Percentiles rank a stretch among this genome's conserved stretches.
Conservation (phyloP, 2,888 invertebrate species). For the Mesochorus sp. region DNA sequence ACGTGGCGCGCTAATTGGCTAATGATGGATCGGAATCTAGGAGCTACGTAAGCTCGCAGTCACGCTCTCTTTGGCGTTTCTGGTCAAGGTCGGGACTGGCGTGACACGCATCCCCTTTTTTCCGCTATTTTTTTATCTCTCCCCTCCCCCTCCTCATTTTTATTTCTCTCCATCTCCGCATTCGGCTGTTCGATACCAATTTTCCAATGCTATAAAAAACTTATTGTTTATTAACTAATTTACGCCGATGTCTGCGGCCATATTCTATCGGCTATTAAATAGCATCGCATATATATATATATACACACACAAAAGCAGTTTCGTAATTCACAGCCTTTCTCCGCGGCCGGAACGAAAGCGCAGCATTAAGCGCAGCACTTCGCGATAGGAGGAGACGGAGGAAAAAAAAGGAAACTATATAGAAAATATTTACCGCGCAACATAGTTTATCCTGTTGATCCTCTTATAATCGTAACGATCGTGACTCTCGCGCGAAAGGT, state of each 20-base stretch:
- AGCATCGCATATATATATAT: not conserved
- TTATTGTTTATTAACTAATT: too few species aligned
- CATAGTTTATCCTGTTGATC: slow-evolving; percentile 19
- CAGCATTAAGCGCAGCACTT: slow-evolving; percentile 7
- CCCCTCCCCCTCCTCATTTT: not conserved
- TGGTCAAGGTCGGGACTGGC: not conserved
- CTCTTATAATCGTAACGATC: slow-evolving; percentile 49
- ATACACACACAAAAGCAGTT: slow-evolving; percentile 35
- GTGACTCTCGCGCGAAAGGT: slow-evolving; percentile 25
- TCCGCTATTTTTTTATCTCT: not conserved
- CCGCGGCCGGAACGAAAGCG: slow-evolving; percentile 55
- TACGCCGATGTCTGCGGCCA: not conserved
- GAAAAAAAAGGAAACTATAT: slow-evolving; percentile 1
- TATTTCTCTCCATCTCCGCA: too few species aligned
- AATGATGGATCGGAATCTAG: slow-evolving; percentile 65
- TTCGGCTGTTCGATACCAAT: too few species aligned
- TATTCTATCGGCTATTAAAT: not conserved
- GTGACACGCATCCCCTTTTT: too few species aligned
- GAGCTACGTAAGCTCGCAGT: not conserved
- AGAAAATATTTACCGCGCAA: slow-evolving; percentile 4
- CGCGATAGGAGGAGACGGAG: too few species aligned
- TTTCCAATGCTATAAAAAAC: too few species aligned
- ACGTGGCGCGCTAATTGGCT: slow-evolving; percentile 66
- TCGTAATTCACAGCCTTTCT: slow-evolving; percentile 57
- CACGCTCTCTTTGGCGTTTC: not conserved